A percentile compares a stretch with the other conserved stretches of the same genome.
These are phyloP conservation scores for Brachyptera putata DNA, from an alignment of 2,888 invertebrate species.

Conservation along the genomic window DNA sequence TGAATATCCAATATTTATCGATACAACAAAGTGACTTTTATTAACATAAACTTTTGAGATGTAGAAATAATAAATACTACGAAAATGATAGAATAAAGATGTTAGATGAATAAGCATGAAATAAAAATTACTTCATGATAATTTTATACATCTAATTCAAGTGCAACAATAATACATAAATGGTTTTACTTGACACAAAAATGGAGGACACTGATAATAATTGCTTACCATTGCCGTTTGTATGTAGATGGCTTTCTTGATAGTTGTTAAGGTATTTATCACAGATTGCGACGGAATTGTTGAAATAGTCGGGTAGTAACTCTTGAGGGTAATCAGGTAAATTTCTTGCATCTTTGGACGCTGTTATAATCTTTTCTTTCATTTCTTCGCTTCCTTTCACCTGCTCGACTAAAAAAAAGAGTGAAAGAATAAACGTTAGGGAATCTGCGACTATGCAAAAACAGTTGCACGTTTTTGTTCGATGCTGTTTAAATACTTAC, in stretches of 20 bases:
- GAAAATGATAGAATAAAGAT: conserved; percentile 18
- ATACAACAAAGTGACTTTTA: no score
- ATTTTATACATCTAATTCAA: no score
- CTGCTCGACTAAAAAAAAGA: conserved; percentile 65
- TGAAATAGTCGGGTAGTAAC: conserved; percentile 43
- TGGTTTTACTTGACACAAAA: no score
- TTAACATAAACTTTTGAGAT: no score
- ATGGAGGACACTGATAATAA: no score
- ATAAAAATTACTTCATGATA: no score
- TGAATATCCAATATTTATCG: no score
- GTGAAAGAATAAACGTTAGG: not conserved
- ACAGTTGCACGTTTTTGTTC: no score
- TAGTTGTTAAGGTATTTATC: conserved; percentile 41
- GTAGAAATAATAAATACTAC: no score
- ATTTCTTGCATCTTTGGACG: conserved; percentile 58
- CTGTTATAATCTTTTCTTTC: conserved; percentile 61
- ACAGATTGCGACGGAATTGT: conserved; percentile 37
- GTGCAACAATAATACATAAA: no score
- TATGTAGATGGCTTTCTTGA: conserved; percentile 39
- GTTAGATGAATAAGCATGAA: not conserved
- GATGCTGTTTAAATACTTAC: conserved; percentile 56
- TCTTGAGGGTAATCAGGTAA: conserved; percentile 56
- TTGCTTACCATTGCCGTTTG: conserved; percentile 37
- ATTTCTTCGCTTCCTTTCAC: conserved; percentile 65
- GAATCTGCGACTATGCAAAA: no score